Evolutionary conservation across 2,888 invertebrate species (phyloP).

Genomic region (Sclerodermus sp.): DNA sequence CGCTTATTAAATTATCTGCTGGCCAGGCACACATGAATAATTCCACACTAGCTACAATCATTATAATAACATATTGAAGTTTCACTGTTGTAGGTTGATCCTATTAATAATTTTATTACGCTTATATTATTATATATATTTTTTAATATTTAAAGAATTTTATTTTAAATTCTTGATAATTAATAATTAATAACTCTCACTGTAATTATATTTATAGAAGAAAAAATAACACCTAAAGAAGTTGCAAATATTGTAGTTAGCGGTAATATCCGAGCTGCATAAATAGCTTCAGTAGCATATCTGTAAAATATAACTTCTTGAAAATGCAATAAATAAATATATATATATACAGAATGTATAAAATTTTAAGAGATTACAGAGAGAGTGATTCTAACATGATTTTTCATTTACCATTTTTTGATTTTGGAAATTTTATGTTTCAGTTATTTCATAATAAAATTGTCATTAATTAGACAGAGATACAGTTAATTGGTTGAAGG

Average conservation of each 20-base stretch:
- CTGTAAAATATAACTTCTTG: too few relatives aligned
- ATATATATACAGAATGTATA: neutral
- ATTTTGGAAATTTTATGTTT: too few relatives aligned
- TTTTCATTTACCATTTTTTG: too few relatives aligned
- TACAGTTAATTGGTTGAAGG: too few relatives aligned
- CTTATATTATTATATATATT: too few relatives aligned
- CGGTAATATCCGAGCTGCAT: neutral
- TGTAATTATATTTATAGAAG: neutral
- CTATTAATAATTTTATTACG: too few relatives aligned
- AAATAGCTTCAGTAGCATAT: neutral
- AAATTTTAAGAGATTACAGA: neutral
- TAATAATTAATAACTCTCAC: neutral
- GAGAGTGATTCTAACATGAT: too few relatives aligned
- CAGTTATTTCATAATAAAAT: too few relatives aligned
- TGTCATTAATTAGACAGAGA: too few relatives aligned
- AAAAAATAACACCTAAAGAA: neutral
- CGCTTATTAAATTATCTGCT: slow-evolving; percentile 32
- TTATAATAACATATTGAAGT: slow-evolving; percentile 23
- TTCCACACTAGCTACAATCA: slow-evolving; percentile 23
- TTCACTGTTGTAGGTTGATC: slow-evolving; percentile 25
- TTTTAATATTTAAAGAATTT: too few relatives aligned
- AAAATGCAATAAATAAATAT: too few relatives aligned
- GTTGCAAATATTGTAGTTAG: neutral
- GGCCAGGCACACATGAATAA: slow-evolving; percentile 37
- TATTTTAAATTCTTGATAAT: neutral